Evolutionary conservation across 2,797 vertebrate genomes (phyloP).

Genomic region (Ptychadena robeensis): DNA sequence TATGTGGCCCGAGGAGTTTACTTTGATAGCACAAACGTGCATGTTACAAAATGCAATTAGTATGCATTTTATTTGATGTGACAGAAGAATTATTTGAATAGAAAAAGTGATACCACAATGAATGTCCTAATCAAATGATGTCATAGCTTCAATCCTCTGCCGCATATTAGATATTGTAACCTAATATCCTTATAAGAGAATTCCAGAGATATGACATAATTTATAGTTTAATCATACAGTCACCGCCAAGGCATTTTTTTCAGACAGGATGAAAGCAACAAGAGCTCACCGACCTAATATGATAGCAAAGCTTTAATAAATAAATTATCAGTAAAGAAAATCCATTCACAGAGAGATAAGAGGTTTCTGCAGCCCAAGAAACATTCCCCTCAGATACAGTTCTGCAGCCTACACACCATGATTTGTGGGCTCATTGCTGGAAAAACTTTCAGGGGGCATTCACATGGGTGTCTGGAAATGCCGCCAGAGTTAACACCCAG

Average conservation of each 20-base stretch:
- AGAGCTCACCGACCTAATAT: too few species aligned
- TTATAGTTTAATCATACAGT: slow-evolving; percentile 38
- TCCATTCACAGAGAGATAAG: too few species aligned
- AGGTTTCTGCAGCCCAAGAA: too few species aligned
- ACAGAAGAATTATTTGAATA: slow-evolving; percentile 16
- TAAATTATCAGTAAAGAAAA: too few species aligned
- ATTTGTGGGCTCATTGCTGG: too few species aligned
- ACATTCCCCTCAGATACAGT: too few species aligned
- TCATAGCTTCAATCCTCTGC: slow-evolving; percentile 22
- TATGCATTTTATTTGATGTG: slow-evolving; percentile 35
- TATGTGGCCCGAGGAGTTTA: background rate
- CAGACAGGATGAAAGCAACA: too few species aligned
- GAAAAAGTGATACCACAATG: slow-evolving; percentile 21
- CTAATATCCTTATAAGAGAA: slow-evolving; percentile 31
- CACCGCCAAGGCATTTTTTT: background rate
- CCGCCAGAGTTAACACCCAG: too few species aligned
- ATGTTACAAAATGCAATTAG: slow-evolving; percentile 15
- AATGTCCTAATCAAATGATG: slow-evolving; percentile 33
- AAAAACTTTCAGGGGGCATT: too few species aligned
- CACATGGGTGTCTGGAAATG: too few species aligned
- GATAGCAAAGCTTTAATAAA: too few species aligned
- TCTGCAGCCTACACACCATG: too few species aligned
- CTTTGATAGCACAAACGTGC: background rate
- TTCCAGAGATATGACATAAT: slow-evolving; percentile 34
- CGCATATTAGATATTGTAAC: slow-evolving; percentile 33